These are phyloP conservation scores for Dasyprocta punctata DNA, from an alignment of 2,113 vertebrate genomes.

Conservation along the genomic window DNA sequence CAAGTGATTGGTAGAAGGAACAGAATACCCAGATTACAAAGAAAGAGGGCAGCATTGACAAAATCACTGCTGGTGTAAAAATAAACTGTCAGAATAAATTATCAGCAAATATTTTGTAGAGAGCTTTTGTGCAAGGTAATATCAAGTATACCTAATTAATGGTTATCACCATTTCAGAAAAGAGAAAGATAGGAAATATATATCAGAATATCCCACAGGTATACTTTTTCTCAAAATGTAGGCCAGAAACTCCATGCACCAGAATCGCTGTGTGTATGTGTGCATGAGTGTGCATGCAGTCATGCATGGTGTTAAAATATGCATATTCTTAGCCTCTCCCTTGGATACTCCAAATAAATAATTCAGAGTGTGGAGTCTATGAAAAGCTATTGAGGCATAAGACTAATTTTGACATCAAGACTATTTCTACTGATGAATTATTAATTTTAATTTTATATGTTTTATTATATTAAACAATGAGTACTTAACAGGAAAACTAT, in stretches of 20 bases:
- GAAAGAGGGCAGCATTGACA: background rate
- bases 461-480: background rate
- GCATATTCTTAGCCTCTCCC: background rate
- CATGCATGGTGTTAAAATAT: background rate
- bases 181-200: background rate
- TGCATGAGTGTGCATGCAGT: background rate
- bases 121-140: background rate
- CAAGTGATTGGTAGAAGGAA: background rate
- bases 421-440: background rate
- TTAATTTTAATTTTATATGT: background rate
- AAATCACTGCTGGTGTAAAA: background rate
- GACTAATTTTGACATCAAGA: background rate
- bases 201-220: background rate
- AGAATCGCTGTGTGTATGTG: background rate
- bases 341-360: background rate
- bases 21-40: background rate
- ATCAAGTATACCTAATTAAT: background rate
- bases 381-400: background rate
- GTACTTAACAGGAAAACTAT: background rate
- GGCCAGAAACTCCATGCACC: background rate
- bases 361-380: background rate
- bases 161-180: background rate
- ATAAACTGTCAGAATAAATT: background rate
- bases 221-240: background rate
- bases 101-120: slow-evolving; percentile 7